phyloP scores from a whole-genome alignment of 2,888 invertebrate species.

The Acleris holmiana region DNA sequence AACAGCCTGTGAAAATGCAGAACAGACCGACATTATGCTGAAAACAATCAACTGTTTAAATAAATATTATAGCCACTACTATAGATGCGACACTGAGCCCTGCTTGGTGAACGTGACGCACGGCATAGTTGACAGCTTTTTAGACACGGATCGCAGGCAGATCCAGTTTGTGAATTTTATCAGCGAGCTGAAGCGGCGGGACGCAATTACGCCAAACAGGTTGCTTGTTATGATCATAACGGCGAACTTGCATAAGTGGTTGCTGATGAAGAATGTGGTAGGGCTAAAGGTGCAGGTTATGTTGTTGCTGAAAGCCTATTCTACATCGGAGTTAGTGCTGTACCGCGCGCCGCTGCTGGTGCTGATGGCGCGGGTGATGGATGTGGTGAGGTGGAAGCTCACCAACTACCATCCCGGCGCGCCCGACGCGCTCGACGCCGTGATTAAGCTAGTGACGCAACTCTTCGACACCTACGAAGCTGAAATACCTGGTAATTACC shows the following conservation, averaged over 20 bases:
- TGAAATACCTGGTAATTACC: conserved; percentile 60
- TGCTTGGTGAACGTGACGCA: conserved; percentile 60
- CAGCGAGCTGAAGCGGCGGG: conserved; percentile 54
- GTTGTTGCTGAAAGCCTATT: conserved; percentile 56
- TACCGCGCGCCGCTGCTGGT: conserved; percentile 72
- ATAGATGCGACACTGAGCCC: conserved; percentile 63
- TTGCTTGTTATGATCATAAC: conserved; percentile 67
- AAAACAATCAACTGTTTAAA: conserved; percentile 60
- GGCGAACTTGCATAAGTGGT: conserved; percentile 67
- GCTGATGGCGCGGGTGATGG: conserved; percentile 70
- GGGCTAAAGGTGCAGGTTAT: conserved; percentile 58
- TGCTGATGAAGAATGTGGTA: conserved; percentile 54
- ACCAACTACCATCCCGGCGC: conserved; percentile 54
- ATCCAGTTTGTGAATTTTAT: conserved; percentile 64
- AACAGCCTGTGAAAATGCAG: conserved; percentile 61
- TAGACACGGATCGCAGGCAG: conserved; percentile 55
- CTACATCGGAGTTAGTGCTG: conserved; percentile 55
- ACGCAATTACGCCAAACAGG: conserved; percentile 58
- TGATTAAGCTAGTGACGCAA: conserved; percentile 58
- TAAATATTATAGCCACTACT: conserved; percentile 64
- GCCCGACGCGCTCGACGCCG: conserved; percentile 58
- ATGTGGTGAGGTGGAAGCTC: conserved; percentile 66
- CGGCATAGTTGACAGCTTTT: conserved; percentile 49
- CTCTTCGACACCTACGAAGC: conserved; percentile 59
- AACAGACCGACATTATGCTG: conserved; percentile 66